phyloP scores from a whole-genome alignment of 1,140 invertebrate genomes.

The Zeugodacus cucurbitae region DNA sequence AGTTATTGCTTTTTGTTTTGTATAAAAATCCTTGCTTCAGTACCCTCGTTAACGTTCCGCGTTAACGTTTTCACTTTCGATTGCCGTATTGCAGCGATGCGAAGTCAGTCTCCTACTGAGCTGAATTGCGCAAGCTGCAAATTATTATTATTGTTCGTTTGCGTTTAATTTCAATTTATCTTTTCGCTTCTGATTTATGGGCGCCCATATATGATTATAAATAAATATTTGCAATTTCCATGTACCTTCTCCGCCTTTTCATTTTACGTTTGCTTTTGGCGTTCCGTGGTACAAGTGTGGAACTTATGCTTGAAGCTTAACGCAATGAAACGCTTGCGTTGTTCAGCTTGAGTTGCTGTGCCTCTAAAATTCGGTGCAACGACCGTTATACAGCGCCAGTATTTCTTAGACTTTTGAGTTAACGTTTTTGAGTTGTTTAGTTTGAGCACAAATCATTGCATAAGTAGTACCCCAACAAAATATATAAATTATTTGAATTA shows the following conservation, averaged over 20 bases:
- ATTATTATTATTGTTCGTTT: not conserved
- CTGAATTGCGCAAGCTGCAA: not conserved
- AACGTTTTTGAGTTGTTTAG: no score
- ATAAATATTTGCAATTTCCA: not conserved
- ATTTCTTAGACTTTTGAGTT: not conserved
- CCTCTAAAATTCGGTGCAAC: constrained; percentile 1
- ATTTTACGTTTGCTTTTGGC: not conserved
- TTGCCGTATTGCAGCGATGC: not conserved
- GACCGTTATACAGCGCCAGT: not conserved
- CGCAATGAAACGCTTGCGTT: not conserved
- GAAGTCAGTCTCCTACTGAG: not conserved
- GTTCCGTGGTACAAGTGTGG: not conserved
- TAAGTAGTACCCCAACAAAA: no score
- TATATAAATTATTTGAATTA: no score
- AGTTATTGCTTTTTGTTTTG: not conserved
- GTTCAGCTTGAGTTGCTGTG: constrained; percentile 7
- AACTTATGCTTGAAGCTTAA: not conserved
- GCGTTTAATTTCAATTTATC: not conserved
- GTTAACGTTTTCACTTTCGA: not conserved
- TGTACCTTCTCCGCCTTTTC: not conserved
- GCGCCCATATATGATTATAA: not conserved
- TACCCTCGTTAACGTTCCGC: not conserved
- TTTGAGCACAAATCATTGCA: no score
- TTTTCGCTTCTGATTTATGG: not conserved
- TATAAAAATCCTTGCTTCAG: not conserved